These are phyloP conservation scores for Rapana venosa DNA, from an alignment of 2,888 invertebrate genomes.

Conservation along the genomic window DNA sequence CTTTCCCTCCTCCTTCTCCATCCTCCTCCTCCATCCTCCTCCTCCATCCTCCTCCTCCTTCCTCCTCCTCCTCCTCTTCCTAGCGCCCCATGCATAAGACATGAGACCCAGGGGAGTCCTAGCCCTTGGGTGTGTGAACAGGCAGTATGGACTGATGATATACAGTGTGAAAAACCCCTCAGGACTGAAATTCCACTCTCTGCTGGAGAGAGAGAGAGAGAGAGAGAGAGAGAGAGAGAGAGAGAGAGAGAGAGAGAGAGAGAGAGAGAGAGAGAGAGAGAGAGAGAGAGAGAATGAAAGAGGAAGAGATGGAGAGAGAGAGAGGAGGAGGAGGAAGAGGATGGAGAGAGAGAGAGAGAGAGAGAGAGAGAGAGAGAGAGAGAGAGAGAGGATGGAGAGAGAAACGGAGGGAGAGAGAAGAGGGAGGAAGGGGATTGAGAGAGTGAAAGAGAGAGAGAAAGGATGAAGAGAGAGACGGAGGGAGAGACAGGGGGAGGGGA, in stretches of 20 bases:
- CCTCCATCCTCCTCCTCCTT: neutral
- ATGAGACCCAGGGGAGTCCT: constrained; percentile 14
- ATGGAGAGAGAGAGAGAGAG: constrained; percentile 30
- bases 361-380: constrained; percentile 18
- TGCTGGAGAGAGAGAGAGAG: constrained; percentile 3
- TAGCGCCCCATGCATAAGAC: constrained; percentile 5
- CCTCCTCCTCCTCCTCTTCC: neutral
- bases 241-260: neutral
- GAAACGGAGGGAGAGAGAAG: neutral
- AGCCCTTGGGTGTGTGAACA: neutral
- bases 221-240: neutral
- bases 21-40: neutral
- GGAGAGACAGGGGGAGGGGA: neutral
- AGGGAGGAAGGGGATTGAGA: neutral
- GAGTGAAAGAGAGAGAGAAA: neutral
- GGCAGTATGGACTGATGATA: constrained; percentile 12
- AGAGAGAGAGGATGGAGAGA: neutral
- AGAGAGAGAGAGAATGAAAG: neutral
- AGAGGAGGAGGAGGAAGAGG: neutral
- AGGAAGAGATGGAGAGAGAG: neutral
- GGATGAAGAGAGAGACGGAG: neutral
- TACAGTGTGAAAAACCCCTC: constrained; percentile 19
- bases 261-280: neutral
- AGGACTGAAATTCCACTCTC: neutral
- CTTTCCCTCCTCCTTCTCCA: neutral